These are phyloP conservation scores for Eupithecia insigniata DNA, from an alignment of 2,888 invertebrate genomes.

Conservation along the genomic window DNA sequence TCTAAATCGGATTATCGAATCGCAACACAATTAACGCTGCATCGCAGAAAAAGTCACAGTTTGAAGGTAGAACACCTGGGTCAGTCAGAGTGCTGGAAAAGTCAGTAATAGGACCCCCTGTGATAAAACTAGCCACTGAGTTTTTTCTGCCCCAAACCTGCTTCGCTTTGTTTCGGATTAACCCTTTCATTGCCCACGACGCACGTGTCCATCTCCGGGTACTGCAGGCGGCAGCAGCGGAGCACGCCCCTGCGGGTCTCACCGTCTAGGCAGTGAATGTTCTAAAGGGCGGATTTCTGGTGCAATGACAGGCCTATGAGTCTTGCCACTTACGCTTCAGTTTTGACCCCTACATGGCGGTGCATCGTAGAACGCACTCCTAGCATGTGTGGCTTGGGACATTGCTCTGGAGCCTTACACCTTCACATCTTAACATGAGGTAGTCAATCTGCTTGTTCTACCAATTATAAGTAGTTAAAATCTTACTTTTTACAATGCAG, in stretches of 20 bases:
- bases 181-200: too few relatives aligned
- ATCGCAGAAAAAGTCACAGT: conserved; percentile 46
- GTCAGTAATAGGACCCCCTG: neutral
- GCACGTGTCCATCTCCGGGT: too few relatives aligned
- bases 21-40: conserved; percentile 68
- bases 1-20: conserved; percentile 63
- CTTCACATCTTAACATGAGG: neutral
- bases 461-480: neutral
- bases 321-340: neutral
- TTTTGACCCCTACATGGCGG: neutral
- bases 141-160: too few relatives aligned
- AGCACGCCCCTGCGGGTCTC: too few relatives aligned
- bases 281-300: neutral
- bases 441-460: neutral
- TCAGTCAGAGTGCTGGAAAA: conserved; percentile 5
- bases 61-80: conserved; percentile 5
- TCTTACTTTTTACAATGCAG: neutral
- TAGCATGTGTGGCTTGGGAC: neutral
- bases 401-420: neutral
- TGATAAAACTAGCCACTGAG: too few relatives aligned
- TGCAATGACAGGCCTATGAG: neutral
- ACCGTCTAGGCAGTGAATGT: too few relatives aligned
- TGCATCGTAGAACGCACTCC: neutral
- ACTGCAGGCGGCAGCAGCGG: too few relatives aligned
- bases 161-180: neutral